Conservation (phyloP, 2,113 vertebrate genomes). For the Lamprologus sp. region DNA sequence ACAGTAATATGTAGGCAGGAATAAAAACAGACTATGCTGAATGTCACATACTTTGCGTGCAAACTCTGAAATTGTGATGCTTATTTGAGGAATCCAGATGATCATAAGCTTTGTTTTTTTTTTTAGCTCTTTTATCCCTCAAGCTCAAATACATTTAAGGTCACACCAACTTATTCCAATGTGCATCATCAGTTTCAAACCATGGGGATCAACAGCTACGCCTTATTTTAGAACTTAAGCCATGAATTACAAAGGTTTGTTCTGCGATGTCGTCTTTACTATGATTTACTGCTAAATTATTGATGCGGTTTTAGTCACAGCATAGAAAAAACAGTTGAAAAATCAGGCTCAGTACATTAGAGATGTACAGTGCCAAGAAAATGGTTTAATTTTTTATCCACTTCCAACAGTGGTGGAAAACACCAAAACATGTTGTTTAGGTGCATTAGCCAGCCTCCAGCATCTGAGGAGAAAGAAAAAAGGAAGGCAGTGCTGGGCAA, state of each 20-base stretch:
- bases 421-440: slow-evolving; percentile 1
- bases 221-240: not conserved
- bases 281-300: not conserved
- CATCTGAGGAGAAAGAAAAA: not conserved
- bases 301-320: not conserved
- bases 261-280: not conserved
- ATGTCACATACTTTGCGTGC: not conserved
- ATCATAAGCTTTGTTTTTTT: not conserved
- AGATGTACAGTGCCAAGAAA: not conserved
- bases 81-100: not conserved
- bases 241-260: not conserved
- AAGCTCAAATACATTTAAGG: not conserved
- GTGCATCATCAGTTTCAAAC: not conserved
- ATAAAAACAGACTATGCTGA: not conserved
- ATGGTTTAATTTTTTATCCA: slow-evolving; percentile 1
- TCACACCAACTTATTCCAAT: not conserved
- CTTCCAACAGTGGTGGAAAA: not conserved
- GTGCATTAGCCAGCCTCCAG: not conserved
- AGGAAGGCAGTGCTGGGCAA: not conserved
- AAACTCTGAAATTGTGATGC: not conserved
- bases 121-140: not conserved
- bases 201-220: not conserved
- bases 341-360: slow-evolving; percentile 1
- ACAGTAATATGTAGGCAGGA: not conserved
- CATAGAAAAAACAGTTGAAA: not conserved